Base-by-base conservation (phyloP, 2,888 invertebrate species). In the Tetropium fuscum region DNA sequence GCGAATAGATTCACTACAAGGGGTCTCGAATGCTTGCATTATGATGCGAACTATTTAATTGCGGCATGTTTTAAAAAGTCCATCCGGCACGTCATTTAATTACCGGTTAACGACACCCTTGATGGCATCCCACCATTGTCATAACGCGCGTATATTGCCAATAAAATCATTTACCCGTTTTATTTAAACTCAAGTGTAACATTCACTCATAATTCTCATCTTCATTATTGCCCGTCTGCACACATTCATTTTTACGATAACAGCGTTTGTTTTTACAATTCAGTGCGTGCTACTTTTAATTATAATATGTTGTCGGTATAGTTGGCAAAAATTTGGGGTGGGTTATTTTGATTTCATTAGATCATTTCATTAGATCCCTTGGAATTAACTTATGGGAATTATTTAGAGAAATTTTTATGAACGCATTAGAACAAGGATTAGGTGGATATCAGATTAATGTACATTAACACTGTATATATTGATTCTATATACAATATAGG, bases 101-200 rank as follows among this genome's bases (percentile, higher is more conserved):
- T 79, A 79, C 77, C 78, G 77, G 76, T 78, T 80, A 79, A 80
- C 79, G 78, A 75, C 78, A 78, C 80, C 78, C 79, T 67, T 64
- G 77, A 73, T 71, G 76, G 72, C 71, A 63, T 60, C 67, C 68
- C 68, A 68, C 74, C 61, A 76, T 76, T 74, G 72, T 74, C 74
- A 74, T 72, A 76, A 75, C 71, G 74, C 72, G 67, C 70, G 74
- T 68, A 72, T 73, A 75, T 74, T 73, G 72, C 73, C 78, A 78
- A 78, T 80, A 80, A 80, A 80, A 77, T 78, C 78, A 80, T 80
- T 77, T 75, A 71, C 60, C 66, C 71, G 71, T 74, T 77, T 75
- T 73, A 72, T 76, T 76, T 72, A 66, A 69, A 70, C 64, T 68
- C 72, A 64, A 69, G 70, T 70, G 72, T 68, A 68, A 67, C 65